Evolutionary conservation across 92 coral and sea anemone species (phyloP).

Genomic region (Micromussa lordhowensis): DNA sequence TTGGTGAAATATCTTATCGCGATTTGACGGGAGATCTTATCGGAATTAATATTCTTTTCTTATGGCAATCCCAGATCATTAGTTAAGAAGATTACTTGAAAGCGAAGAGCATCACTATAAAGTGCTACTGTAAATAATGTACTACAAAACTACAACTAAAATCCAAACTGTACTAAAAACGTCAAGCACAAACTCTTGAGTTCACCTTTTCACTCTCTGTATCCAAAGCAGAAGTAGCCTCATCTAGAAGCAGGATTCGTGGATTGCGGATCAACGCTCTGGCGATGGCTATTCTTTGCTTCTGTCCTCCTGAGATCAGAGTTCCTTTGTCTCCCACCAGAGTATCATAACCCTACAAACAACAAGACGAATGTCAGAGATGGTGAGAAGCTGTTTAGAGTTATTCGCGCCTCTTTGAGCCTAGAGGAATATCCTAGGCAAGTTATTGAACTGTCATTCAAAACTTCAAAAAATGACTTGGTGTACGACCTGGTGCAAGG

Average conservation of each 20-base stretch:
- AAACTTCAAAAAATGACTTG: background rate
- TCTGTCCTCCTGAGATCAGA: conserved; percentile 92
- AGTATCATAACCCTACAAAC: conserved; percentile 81
- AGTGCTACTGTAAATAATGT: too few relatives aligned
- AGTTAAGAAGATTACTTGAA: too few relatives aligned
- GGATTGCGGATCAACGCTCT: conserved; percentile 91
- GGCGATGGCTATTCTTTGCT: conserved; percentile 94
- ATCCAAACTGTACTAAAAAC: too few relatives aligned
- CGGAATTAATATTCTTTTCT: background rate
- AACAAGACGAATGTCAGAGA: background rate
- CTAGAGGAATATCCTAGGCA: background rate
- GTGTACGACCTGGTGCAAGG: background rate
- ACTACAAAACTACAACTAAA: too few relatives aligned
- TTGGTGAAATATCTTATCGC: background rate
- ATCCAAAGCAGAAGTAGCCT: conserved; percentile 94
- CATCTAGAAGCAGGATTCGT: conserved; percentile 89
- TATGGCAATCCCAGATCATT: too few relatives aligned
- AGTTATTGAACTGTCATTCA: background rate
- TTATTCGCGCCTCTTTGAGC: background rate
- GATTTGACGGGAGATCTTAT: background rate
- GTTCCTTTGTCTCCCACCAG: conserved; percentile 93
- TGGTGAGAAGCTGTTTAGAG: background rate
- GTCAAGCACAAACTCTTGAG: background rate
- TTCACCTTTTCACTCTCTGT: conserved; percentile 91
- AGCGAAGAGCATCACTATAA: background rate